Evolutionary conservation across 1,140 invertebrate genomes (phyloP), one percentile per base, ranked within the genome.

Genomic region (Aphidius ervi): DNA sequence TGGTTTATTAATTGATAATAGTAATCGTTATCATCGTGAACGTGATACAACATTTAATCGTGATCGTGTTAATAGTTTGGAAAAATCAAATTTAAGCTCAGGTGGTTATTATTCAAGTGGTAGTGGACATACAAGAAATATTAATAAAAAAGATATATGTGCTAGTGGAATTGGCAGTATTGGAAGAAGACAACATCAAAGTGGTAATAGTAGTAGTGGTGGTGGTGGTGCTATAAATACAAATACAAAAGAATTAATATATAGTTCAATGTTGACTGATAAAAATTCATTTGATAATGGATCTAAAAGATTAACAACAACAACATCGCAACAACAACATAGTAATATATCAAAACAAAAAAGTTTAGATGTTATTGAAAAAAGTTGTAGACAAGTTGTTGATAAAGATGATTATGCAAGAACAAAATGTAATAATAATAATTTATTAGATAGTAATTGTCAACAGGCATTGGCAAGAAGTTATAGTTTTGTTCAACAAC

Each of bases 401-500:
- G 76, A 77, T 5, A 73, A 68, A 54, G 70, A 74, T 31, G 72
- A 74, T 49, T 72, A 69, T 56, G 64, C 75, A 53, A 65, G 74
- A 10, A 71, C 70, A 4, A 73, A 74, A 58, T 78, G 76, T 68
- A 74, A 76, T 68, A 77, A 76, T 65, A 31, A 31, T 31, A 31
- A 31, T 31, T 31, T 31, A 31, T 63, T 63, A 8, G 56, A 57
- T 41, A 47, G 57, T 16, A 62, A 40, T 52, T 43, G 46, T 49
- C 57, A 63, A 55, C 53, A 59, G 6, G 79, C 81, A 3, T 66
- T 86, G 65, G 81, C 82, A 23, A 82, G 88, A 16, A 90, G 88
- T 62, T 88, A 88, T 54, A 90, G 88, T 69, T 91, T 90, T 64
- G 88, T 91, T 77, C 88, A 78, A 79, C 86, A 70, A 64, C 84